Evolutionary conservation across 2,888 invertebrate species (phyloP), one percentile per base, ranked within the genome.

Genomic region (Drosophila parthenogenetica): DNA sequence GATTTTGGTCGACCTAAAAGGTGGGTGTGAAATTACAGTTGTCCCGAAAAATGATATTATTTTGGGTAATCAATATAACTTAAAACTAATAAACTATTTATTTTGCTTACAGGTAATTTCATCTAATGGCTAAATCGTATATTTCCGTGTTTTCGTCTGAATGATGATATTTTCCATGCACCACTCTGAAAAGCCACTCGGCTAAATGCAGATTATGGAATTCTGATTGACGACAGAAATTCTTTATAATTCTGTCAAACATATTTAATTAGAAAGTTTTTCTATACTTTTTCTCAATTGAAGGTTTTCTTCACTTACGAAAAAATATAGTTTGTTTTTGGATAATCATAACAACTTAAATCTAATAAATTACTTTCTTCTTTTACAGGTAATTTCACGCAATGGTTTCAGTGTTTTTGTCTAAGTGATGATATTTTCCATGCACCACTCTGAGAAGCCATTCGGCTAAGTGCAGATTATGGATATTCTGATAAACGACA

Each of bases 141-240:
- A 29, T n/a, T 51, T 32, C 2, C 51, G 42, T 37, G 14, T 54
- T 51, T 39, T 1, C 13, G 14, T 29, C 40, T 29, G 19, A 62
- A 72, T 89, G 89, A 91, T 90, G 90, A 85, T 62, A 67, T 22
- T 72, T 79, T 89, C 90, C 87, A 70, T 91, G 91, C 90, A 90
- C 91, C 91, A 90, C 81, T 90, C 90, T 79, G 79, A 29, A 8
- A 90, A 65, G 66, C 69, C 69, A 22, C 69, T 70, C 58, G 51
- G 69, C 75, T 22, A 48, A 1, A 55, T 76, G 76, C 57, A 64
- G 74, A 83, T 81, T 81, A 78, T 81, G 84, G 83, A 65, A 59
- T 65, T 19, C 68, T 69, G 77, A 77, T 29, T 11, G 45, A 40
- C 16, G 16, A 29, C 40, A 29, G 7, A 13, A n/a, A n/a, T 50